Evolutionary conservation across 2,888 invertebrate genomes (phyloP).

Genomic region (Tipula unca): DNA sequence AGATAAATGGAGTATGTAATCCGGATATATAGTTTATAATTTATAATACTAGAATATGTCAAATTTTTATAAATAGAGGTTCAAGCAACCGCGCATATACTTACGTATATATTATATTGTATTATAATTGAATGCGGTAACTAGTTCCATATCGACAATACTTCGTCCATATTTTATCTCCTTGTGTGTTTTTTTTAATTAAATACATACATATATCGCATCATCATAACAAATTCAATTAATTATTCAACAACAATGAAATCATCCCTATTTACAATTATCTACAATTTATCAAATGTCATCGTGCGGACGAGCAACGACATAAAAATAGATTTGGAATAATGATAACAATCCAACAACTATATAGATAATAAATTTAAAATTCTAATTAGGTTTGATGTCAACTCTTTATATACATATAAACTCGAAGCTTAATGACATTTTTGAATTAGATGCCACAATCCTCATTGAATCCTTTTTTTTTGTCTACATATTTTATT

Average conservation of each 20-base stretch:
- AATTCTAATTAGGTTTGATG: not conserved
- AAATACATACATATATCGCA: not conserved
- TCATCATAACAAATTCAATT: not conserved
- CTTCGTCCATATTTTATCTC: not conserved
- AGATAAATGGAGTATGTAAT: not conserved
- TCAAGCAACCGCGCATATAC: not conserved
- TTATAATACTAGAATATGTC: not conserved
- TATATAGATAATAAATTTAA: not conserved
- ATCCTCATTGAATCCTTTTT: not conserved
- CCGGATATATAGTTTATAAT: not conserved
- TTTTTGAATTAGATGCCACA: not conserved
- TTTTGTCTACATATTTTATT: not conserved
- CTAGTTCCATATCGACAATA: not conserved
- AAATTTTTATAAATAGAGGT: not conserved
- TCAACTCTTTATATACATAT: not conserved
- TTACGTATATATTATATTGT: not conserved
- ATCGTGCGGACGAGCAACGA: not conserved
- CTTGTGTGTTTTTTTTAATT: not conserved
- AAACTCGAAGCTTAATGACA: not conserved
- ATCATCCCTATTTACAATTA: not conserved
- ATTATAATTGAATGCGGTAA: not conserved
- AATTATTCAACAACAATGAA: not conserved
- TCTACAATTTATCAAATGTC: not conserved
- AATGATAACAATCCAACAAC: not conserved
- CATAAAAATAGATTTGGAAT: not conserved